Evolutionary conservation across 2,888 invertebrate genomes (phyloP), one percentile per base, ranked within the genome.

Genomic region (Opisthograptis luteolata): DNA sequence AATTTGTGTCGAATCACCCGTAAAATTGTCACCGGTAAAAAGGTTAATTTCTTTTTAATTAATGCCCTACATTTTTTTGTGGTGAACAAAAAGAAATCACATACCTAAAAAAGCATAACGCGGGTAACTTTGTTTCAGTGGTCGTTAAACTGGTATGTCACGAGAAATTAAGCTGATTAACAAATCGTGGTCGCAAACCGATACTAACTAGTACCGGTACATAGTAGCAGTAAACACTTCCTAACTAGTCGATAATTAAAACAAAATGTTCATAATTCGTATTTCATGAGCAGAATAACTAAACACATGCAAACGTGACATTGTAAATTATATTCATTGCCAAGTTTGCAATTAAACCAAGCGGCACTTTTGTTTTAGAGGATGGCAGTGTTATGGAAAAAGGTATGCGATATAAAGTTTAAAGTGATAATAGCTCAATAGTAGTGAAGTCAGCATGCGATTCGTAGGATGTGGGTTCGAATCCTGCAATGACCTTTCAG

Each of bases 1-100:
- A 78, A 87, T 84, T 81, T 77, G 81, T 81, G 83, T 78, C 79
- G 72, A 80, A 55, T 73, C 76, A 70, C 79, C 74, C 89, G 84
- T 86, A 79, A 84, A 87, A 88, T 87, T 86, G 81, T 70, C 58
- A 56, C 45, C 48, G 50, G 61, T 67, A 81, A 85, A 84, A 85
- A 85, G 58, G 59, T 48, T 35, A 22, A 41, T 66, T 68, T 64
- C 59, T 62, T 56, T 69, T 62, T 76, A 77, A 80, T 82, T 76
- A 79, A 67, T 73, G 70, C 66, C 68, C 72, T 69, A 72, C 69
- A 71, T 76, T 70, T 68, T 64, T 63, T 62, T 64, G 43, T 64
- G 56, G 61, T 64, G 58, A 45, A 39, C 35, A 40, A 48, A 51
- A 51, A 20, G 6, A 12, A 7, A 42, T 32, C 40, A 42, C 3